Conservation (phyloP, 2,113 vertebrate genomes). For the Dicerorhinus sumatrensis region DNA sequence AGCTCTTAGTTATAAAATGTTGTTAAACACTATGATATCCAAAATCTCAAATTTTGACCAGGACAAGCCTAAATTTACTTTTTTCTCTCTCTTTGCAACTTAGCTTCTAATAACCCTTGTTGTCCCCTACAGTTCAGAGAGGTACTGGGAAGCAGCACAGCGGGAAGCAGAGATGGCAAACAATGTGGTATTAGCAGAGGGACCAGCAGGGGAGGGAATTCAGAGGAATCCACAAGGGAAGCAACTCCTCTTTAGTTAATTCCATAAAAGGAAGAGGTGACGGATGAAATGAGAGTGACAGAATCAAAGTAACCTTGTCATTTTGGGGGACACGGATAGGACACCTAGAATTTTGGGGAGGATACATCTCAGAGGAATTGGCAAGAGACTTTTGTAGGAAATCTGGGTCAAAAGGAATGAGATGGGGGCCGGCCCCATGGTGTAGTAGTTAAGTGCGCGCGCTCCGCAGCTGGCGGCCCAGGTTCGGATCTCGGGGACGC, state of each 20-base stretch:
- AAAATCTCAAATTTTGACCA: background rate
- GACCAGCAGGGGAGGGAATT: background rate
- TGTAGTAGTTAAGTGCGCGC: no score
- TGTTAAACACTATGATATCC: background rate
- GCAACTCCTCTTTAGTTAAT: background rate
- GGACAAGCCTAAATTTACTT: background rate
- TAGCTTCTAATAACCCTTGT: background rate
- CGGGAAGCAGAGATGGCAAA: background rate
- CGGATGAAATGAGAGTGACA: background rate
- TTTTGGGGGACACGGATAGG: background rate
- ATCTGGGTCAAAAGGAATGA: background rate
- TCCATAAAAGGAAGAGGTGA: background rate
- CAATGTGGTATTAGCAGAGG: rapidly evolving
- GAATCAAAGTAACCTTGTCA: background rate
- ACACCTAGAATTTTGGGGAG: background rate
- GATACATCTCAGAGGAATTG: background rate
- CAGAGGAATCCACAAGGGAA: background rate
- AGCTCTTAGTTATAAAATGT: background rate
- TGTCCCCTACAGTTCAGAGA: background rate
- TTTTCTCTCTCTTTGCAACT: background rate
- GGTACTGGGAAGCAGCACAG: background rate
- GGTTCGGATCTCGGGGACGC: no score
- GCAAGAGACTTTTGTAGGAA: background rate
- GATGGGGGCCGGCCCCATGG: no score
- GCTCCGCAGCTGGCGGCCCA: no score